Conservation (phyloP, 2,888 invertebrate genomes). For the Nipponacmea schrenckii region DNA sequence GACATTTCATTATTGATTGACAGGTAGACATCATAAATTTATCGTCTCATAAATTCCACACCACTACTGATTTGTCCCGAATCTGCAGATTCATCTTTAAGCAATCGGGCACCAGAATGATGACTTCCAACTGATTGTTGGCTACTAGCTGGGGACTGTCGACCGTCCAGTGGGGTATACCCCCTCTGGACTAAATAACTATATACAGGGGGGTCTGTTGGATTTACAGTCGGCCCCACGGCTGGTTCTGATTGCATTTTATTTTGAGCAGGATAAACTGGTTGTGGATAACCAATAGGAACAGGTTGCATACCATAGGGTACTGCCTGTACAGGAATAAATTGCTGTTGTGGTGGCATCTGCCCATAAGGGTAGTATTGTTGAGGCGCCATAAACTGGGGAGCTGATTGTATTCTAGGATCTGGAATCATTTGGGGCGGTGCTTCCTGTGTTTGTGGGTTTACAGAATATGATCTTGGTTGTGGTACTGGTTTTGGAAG, state of each 20-base stretch:
- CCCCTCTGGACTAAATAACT: conserved; percentile 57
- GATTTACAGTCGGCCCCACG: conserved; percentile 33
- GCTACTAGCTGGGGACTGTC: conserved; percentile 35
- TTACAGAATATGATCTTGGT: background rate
- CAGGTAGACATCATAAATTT: background rate
- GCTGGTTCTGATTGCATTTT: conserved; percentile 21
- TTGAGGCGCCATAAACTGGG: background rate
- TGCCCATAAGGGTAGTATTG: background rate
- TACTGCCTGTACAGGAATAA: conserved; percentile 41
- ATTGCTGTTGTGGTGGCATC: conserved; percentile 29
- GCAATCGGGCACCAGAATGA: conserved; percentile 30
- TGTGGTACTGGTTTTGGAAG: conserved; percentile 11
- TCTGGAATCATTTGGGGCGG: conserved; percentile 7
- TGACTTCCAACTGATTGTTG: conserved; percentile 38
- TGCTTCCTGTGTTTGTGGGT: background rate
- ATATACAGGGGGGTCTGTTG: conserved; percentile 50
- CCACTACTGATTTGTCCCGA: conserved; percentile 7
- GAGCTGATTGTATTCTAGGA: background rate
- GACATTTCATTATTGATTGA: no score
- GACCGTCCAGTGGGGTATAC: conserved; percentile 47
- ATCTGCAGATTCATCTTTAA: conserved; percentile 6
- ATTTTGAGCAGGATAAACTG: conserved; percentile 19
- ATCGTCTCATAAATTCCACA: conserved; percentile 22
- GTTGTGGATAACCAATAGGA: conserved; percentile 14
- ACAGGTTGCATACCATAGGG: conserved; percentile 25